Conservation (phyloP, 2,113 vertebrate species). For the Elaphurus davidianus region DNA sequence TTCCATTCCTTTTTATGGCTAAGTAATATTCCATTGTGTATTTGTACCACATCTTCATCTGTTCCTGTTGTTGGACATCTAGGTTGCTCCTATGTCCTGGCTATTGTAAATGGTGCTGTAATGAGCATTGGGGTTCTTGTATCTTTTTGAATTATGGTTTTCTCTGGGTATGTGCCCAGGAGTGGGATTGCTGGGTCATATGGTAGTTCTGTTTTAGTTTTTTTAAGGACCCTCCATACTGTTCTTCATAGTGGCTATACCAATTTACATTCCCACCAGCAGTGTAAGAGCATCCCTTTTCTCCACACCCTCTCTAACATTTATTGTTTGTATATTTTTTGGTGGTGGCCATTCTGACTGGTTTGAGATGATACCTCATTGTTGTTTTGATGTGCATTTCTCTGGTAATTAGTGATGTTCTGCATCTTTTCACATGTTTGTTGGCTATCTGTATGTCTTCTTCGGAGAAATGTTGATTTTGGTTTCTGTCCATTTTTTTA, state of each 20-base stretch:
- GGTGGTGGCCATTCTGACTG: not conserved
- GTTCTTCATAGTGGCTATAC: not conserved
- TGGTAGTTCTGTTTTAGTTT: not conserved
- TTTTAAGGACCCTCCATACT: not conserved
- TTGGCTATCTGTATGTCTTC: not conserved
- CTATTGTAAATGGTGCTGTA: not conserved
- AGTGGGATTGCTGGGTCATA: not conserved
- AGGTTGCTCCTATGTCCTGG: not conserved
- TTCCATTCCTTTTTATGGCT: not conserved
- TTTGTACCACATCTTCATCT: not conserved
- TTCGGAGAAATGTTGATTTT: not conserved
- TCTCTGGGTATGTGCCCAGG: not conserved
- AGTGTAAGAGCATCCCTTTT: not conserved
- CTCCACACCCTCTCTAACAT: not conserved
- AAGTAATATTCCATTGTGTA: not conserved
- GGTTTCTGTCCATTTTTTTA: not conserved
- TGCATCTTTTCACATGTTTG: not conserved
- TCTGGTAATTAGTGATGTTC: not conserved
- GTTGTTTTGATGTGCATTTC: not conserved
- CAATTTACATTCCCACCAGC: not conserved
- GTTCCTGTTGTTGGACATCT: not conserved
- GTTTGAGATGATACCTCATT: not conserved
- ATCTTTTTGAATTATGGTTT: not conserved
- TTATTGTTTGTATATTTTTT: not conserved
- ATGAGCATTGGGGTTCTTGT: not conserved